Percentiles rank a stretch among this genome's conserved stretches.
phyloP scores from a whole-genome alignment of 2,113 vertebrate genomes.

The Plestiodon gilberti region DNA sequence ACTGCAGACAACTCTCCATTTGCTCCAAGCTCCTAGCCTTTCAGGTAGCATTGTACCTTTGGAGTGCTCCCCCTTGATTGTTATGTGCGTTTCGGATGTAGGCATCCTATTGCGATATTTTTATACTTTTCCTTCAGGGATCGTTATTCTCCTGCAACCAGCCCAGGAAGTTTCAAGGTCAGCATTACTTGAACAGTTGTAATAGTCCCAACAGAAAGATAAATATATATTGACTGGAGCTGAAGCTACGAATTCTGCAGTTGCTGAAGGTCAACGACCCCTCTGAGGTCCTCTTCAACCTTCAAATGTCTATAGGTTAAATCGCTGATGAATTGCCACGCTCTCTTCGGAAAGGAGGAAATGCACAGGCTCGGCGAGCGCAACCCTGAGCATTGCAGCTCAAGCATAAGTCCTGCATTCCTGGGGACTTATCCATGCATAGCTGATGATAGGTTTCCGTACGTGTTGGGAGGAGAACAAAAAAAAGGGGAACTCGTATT shows the following conservation, averaged over 20 bases:
- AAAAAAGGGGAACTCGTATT: not conserved
- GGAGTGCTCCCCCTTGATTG: constrained; percentile 57
- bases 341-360: constrained; percentile 64
- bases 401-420: not conserved
- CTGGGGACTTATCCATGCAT: not conserved
- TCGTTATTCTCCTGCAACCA: constrained; percentile 74
- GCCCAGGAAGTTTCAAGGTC: constrained; percentile 79
- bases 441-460: not conserved
- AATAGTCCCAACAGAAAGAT: constrained; percentile 82
- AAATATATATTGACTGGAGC: constrained; percentile 82
- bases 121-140: constrained; percentile 79
- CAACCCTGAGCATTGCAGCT: not conserved
- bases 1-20: too few species aligned
- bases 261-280: constrained; percentile 81
- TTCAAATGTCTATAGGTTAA: constrained; percentile 82
- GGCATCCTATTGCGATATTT: constrained; percentile 70
- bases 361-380: constrained; percentile 3
- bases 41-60: constrained; percentile 49
- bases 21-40: constrained; percentile 15
- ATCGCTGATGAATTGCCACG: constrained; percentile 77
- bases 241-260: constrained; percentile 74
- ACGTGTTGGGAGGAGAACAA: not conserved
- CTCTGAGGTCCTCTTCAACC: constrained; percentile 77
- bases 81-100: constrained; percentile 71
- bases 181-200: constrained; percentile 76